Percentiles rank a stretch among this genome's conserved stretches.
Conservation (phyloP, 2,888 invertebrate species). For the Zootermopsis nevadensis region DNA sequence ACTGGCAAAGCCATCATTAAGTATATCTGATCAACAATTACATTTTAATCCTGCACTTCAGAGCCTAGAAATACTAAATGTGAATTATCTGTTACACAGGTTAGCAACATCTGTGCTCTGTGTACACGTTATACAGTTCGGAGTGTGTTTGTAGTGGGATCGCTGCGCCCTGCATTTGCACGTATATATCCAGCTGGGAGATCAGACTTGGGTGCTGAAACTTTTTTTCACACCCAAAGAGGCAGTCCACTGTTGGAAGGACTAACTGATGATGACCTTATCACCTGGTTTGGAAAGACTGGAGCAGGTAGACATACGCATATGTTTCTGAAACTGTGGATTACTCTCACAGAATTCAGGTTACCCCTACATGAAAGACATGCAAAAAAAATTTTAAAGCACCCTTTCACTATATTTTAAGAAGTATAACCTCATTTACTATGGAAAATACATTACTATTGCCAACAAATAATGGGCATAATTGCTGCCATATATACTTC, state of each 20-base stretch:
- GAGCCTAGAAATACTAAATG: background rate
- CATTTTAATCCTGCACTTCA: background rate
- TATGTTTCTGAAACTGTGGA: too few relatives aligned
- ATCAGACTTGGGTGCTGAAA: constrained; percentile 73
- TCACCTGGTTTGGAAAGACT: constrained; percentile 75
- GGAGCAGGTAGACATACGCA: constrained; percentile 56
- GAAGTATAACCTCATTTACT: too few relatives aligned
- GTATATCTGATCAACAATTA: background rate
- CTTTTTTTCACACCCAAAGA: constrained; percentile 72
- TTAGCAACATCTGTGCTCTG: constrained; percentile 70
- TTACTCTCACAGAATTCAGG: too few relatives aligned
- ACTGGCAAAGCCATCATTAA: too few relatives aligned
- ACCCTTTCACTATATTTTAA: too few relatives aligned
- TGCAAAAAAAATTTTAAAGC: too few relatives aligned
- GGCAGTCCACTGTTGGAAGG: constrained; percentile 71
- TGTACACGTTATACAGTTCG: constrained; percentile 72
- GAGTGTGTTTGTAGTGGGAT: constrained; percentile 71
- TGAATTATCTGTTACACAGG: constrained; percentile 60
- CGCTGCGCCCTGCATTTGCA: constrained; percentile 72
- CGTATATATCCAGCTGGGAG: constrained; percentile 72
- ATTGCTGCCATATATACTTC: too few relatives aligned
- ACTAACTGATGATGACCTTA: constrained; percentile 74
- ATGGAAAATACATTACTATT: too few relatives aligned
- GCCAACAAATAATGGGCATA: too few relatives aligned
- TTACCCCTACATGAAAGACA: too few relatives aligned